These are phyloP conservation scores for Regulus satrapa DNA, from an alignment of 2,113 vertebrate species.

Conservation along the genomic window DNA sequence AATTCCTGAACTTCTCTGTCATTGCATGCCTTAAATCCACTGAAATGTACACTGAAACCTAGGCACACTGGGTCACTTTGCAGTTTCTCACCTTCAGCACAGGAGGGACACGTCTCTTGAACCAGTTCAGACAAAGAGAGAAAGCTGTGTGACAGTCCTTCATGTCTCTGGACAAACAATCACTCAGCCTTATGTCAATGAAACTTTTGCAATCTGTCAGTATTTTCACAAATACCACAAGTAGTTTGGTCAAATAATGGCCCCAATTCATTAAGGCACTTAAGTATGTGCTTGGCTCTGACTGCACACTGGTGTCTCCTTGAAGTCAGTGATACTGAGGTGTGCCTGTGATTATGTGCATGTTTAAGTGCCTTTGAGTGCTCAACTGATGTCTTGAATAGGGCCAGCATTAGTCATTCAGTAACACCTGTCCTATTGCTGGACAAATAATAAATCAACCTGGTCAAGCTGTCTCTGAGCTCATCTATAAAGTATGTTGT, in stretches of 20 bases:
- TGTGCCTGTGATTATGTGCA: not conserved
- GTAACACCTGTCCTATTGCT: slow-evolving; percentile 1
- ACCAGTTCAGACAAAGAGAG: not conserved
- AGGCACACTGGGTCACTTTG: not conserved
- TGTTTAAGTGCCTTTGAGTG: not conserved
- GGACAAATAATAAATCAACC: slow-evolving; percentile 19
- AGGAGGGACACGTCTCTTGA: not conserved
- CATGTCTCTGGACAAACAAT: not conserved
- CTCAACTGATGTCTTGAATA: not conserved
- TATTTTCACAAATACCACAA: not conserved
- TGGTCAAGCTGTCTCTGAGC: not conserved
- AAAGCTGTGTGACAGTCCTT: not conserved
- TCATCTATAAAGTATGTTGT: not conserved
- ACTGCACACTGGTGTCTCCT: not conserved
- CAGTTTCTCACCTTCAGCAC: not conserved
- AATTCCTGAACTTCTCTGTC: not conserved
- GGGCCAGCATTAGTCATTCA: not conserved
- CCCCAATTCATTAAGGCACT: not conserved
- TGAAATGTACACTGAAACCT: not conserved
- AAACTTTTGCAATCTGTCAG: not conserved
- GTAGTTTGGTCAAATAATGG: not conserved
- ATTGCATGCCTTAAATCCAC: not conserved
- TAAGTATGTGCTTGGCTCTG: not conserved
- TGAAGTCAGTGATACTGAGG: not conserved
- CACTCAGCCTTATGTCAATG: not conserved